A percentile compares a stretch with the other conserved stretches of the same genome.
Conservation (phyloP, 92 coral and sea anemone species). For the Heliopora coerulea region DNA sequence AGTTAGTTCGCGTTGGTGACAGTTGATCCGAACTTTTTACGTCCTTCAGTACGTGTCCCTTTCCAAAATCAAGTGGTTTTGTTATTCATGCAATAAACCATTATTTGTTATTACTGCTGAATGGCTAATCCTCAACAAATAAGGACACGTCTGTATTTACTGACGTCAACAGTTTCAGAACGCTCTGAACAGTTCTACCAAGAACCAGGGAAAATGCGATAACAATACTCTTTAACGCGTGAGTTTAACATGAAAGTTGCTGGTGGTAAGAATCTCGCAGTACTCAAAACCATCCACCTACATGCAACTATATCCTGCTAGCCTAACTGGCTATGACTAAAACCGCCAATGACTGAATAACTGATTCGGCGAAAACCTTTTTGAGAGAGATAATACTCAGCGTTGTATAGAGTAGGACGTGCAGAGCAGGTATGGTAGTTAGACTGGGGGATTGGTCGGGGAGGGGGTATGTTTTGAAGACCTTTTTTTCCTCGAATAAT, state of each 20-base stretch:
- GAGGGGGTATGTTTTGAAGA: too few species aligned
- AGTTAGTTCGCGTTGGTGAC: slow-evolving; percentile 34
- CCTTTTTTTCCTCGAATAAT: too few species aligned
- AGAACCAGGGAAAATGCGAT: neutral
- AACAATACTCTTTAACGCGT: neutral
- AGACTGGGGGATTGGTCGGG: too few species aligned
- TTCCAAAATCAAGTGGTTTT: slow-evolving; percentile 23
- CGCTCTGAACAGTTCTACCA: neutral
- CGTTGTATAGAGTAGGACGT: too few species aligned
- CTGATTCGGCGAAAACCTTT: too few species aligned
- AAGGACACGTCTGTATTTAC: slow-evolving; percentile 44
- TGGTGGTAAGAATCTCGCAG: too few species aligned
- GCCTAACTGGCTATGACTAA: too few species aligned
- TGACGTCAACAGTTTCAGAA: slow-evolving; percentile 6
- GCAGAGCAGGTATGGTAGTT: too few species aligned
- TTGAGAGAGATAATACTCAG: too few species aligned
- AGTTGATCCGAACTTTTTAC: neutral
- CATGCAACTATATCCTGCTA: too few species aligned
- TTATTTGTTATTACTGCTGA: slow-evolving; percentile 46
- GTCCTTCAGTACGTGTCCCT: neutral
- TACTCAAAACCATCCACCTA: too few species aligned
- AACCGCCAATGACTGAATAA: too few species aligned
- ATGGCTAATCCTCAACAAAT: slow-evolving; percentile 44
- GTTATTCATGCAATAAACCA: slow-evolving; percentile 47
- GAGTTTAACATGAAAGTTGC: neutral